Evolutionary conservation across 2,888 invertebrate species (phyloP), one percentile per base, ranked within the genome.

Genomic region (Creontiades dilutus): DNA sequence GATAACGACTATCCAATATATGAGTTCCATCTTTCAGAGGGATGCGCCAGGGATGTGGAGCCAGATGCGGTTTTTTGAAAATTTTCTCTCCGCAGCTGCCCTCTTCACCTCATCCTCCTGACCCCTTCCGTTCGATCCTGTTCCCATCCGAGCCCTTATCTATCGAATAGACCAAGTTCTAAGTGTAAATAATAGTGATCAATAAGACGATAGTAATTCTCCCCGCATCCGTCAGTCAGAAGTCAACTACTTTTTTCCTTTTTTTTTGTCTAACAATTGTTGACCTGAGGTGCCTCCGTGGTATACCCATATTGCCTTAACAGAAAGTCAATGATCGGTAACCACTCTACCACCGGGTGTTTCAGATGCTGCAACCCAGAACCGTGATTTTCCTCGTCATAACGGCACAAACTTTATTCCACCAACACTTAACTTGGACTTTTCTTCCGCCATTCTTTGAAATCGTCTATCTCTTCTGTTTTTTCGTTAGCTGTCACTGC

Each of bases 1-100:
- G 88, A 88, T 88, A 88, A 88, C 86, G 86, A 86, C 88, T 80
- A 78, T 78, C 88, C 88, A 78, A 88, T 88, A 88, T 88, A 88
- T 88, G 88, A 55, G 88, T 78, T 52, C 87, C 78, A 88, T 88
- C 88, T 88, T 88, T 52, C 55, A 28, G 47, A 28, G 52, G 86
- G 75, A 46, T 37, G 47, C 11, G n/a, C 46, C 76, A 9, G 46
- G 16, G 68, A 75, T 27, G 86, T 16, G 47, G 52, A 19, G 78
- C 80, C 85, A 85, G 85, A 88, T 88, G 88, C n/a, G 80, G 48
- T 88, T 88, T 88, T 88, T 88, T 37, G 55, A 48, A n/a, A 78
- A 28, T 52, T 55, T 37, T 4, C 37, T 27, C 46, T 0, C 78
- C 78, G 78, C 88, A 88, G 88, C 88, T 88, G 88, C 78, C 61